Conservation (phyloP, 2,113 vertebrate species). For the Oenanthe melanoleuca region DNA sequence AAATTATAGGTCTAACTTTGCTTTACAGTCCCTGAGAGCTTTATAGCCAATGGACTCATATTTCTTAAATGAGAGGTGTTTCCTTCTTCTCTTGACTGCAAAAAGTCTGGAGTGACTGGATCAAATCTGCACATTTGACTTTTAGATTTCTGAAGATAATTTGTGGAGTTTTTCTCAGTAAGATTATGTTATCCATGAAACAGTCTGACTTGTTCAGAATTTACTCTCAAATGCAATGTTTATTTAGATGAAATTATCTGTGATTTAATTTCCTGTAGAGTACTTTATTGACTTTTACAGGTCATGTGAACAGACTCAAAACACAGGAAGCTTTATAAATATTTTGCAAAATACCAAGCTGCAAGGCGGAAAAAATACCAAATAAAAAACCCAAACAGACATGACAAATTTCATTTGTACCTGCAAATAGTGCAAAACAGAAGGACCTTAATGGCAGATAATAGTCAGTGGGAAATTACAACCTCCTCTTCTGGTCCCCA, state of each 20-base stretch:
- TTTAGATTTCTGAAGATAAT: background rate
- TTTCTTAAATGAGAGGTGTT: background rate
- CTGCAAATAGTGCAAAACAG: conserved; percentile 17
- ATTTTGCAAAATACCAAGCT: background rate
- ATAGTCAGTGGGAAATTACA: background rate
- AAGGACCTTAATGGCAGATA: conserved; percentile 1
- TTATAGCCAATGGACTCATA: background rate
- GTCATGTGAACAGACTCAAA: background rate
- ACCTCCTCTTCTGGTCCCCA: background rate
- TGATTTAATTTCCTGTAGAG: background rate
- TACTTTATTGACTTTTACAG: background rate
- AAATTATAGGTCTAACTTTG: background rate
- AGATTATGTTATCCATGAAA: background rate
- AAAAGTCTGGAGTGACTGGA: background rate
- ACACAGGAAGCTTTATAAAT: background rate
- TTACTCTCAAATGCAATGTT: background rate
- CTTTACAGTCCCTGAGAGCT: background rate
- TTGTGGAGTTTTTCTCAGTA: background rate
- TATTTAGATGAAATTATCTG: background rate
- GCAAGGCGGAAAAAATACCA: background rate
- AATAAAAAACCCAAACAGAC: background rate
- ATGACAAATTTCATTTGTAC: background rate
- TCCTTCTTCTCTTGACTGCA: background rate
- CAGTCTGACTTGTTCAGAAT: background rate
- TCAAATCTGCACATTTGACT: background rate